Evolutionary conservation across 2,113 vertebrate genomes (phyloP).

Genomic region (Cochlearius cochlearius): DNA sequence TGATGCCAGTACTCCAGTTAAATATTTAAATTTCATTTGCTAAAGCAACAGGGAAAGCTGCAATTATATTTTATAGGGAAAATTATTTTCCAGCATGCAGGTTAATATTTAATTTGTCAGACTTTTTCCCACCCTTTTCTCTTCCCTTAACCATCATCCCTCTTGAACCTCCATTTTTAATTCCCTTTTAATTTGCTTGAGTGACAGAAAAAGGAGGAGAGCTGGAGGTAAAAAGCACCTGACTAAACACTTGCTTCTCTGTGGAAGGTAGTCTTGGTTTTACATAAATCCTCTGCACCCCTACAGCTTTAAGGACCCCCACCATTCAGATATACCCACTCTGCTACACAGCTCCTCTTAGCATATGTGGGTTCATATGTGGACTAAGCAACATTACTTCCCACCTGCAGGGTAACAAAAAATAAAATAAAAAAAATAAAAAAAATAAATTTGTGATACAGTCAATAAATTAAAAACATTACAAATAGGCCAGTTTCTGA

Average conservation of each 20-base stretch:
- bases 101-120: constrained; percentile 10
- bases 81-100: not conserved
- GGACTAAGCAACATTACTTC: not conserved
- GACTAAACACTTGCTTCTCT: not conserved
- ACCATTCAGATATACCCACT: not conserved
- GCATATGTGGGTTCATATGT: not conserved
- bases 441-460: not conserved
- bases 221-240: not conserved
- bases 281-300: not conserved
- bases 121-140: not conserved
- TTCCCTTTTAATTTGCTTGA: not conserved
- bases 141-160: not conserved
- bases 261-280: not conserved
- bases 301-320: not conserved
- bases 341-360: not conserved
- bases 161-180: not conserved
- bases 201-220: not conserved
- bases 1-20: not conserved
- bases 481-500: not conserved
- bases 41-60: constrained; percentile 8
- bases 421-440: too few relatives aligned
- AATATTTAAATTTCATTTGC: constrained; percentile 71
- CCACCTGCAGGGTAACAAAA: not conserved
- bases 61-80: constrained; percentile 29
- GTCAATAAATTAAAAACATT: not conserved